phyloP scores from a whole-genome alignment of 2,888 invertebrate species.

The Papilio elwesi region DNA sequence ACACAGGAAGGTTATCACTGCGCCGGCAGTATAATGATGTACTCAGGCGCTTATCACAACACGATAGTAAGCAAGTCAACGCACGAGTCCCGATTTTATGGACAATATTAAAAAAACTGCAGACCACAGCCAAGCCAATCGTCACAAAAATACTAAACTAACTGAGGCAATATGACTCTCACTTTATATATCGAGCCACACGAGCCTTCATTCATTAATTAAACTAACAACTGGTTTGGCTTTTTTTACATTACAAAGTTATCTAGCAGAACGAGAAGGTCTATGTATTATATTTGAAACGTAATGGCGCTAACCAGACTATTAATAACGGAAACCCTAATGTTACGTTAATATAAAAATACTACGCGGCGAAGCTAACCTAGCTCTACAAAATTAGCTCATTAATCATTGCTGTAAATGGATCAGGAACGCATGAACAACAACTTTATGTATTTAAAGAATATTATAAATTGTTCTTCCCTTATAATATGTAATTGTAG shows the following conservation, averaged over 20 bases:
- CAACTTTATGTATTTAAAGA: conserved; percentile 2
- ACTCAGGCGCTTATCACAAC: too few relatives aligned
- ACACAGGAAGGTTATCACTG: too few relatives aligned
- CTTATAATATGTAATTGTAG: background rate
- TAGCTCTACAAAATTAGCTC: conserved; percentile 28
- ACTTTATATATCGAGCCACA: background rate
- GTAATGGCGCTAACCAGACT: conserved; percentile 10
- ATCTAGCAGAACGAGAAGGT: background rate
- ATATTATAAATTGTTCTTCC: background rate
- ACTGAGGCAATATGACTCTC: too few relatives aligned
- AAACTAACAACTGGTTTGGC: background rate
- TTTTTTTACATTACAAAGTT: background rate
- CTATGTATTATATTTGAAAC: conserved; percentile 6
- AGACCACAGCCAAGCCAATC: too few relatives aligned
- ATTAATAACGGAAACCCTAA: conserved; percentile 20
- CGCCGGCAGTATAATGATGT: too few relatives aligned
- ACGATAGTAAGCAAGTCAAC: too few relatives aligned
- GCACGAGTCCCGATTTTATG: too few relatives aligned
- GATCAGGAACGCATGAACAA: conserved; percentile 19
- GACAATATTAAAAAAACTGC: too few relatives aligned
- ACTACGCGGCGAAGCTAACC: conserved; percentile 18
- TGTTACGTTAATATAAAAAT: conserved; percentile 30
- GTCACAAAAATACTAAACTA: too few relatives aligned
- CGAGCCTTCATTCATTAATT: background rate
- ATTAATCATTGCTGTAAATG: conserved; percentile 25